Evolutionary conservation across 1,140 invertebrate species (phyloP).

Genomic region (Manduca sexta): DNA sequence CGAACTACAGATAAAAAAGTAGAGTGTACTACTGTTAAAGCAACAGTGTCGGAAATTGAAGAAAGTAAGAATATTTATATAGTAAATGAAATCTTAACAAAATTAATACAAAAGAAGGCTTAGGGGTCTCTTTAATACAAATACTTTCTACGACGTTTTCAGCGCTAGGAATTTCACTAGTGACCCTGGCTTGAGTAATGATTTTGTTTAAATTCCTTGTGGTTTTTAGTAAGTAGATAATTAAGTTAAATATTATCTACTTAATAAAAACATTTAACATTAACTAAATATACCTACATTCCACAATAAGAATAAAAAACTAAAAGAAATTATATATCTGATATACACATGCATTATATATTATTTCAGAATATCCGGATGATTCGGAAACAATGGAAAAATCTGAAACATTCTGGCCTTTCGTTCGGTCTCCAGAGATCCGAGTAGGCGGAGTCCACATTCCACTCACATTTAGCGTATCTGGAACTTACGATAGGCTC

Average conservation of each 20-base stretch:
- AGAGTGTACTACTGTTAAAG: background rate
- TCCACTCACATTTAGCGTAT: constrained; percentile 49
- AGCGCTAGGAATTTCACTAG: too few relatives aligned
- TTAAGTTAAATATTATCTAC: too few relatives aligned
- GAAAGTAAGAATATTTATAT: constrained; percentile 14
- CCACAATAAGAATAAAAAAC: too few relatives aligned
- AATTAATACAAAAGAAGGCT: too few relatives aligned
- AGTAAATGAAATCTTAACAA: too few relatives aligned
- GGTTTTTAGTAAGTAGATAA: too few relatives aligned
- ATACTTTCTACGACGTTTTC: too few relatives aligned
- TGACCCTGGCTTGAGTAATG: too few relatives aligned
- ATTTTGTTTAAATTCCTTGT: too few relatives aligned
- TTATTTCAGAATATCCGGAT: background rate
- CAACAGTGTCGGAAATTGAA: background rate
- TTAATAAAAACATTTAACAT: too few relatives aligned
- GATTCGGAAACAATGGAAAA: constrained; percentile 21
- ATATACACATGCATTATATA: background rate
- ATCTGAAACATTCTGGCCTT: constrained; percentile 51
- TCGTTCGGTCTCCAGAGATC: constrained; percentile 23
- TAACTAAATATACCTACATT: too few relatives aligned
- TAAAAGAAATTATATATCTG: background rate
- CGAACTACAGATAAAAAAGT: constrained; percentile 8
- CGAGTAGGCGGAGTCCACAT: constrained; percentile 35
- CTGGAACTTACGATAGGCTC: constrained; percentile 42
- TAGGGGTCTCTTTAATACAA: too few relatives aligned